A percentile compares a stretch with the other conserved stretches of the same genome.
Conservation (phyloP, 2,113 vertebrate species). For the Aythya baeri region DNA sequence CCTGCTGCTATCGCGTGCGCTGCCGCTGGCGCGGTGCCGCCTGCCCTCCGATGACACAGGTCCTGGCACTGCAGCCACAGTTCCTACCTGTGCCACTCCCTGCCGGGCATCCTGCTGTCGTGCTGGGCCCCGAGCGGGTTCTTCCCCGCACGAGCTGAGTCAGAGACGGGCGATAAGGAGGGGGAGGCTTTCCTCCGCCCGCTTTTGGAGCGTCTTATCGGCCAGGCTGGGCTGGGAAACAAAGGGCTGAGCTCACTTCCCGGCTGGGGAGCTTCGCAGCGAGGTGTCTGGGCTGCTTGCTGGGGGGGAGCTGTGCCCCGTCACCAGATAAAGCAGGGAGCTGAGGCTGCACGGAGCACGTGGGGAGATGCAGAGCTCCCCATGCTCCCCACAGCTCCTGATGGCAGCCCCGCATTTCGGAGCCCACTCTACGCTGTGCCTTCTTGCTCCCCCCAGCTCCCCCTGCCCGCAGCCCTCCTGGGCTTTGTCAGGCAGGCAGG, state of each 20-base stretch:
- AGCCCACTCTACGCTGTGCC: background rate
- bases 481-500: background rate
- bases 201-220: background rate
- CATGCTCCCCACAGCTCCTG: background rate
- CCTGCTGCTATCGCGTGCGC: background rate
- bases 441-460: fast-evolving
- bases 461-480: background rate
- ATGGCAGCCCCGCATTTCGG: background rate
- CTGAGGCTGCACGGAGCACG: background rate
- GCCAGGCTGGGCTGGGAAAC: background rate
- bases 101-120: background rate
- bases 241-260: background rate
- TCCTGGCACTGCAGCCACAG: background rate
- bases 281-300: background rate
- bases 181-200: fast-evolving
- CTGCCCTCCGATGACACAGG: background rate
- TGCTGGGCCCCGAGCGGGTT: background rate
- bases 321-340: background rate
- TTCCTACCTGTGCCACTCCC: constrained; percentile 1
- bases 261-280: fast-evolving
- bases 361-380: background rate
- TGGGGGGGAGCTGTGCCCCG: background rate
- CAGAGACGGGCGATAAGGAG: background rate
- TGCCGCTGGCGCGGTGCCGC: background rate
- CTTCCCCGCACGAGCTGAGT: background rate